Conservation (phyloP, 2,888 invertebrate genomes). For the Perizoma flavofasciatum region DNA sequence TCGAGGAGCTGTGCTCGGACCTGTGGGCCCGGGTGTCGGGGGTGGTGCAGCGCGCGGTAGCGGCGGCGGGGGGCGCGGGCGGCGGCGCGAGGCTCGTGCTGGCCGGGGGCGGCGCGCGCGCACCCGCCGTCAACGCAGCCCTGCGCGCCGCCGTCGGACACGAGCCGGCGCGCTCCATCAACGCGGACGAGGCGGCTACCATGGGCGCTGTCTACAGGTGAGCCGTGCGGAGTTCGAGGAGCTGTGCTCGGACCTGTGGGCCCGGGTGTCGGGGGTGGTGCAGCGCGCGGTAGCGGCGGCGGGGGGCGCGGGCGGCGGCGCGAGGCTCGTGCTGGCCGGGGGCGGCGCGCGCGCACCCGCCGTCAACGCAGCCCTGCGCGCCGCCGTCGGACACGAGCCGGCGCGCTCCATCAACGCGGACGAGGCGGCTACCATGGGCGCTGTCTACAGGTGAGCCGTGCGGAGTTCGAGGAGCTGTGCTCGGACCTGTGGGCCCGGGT, state of each 20-base stretch:
- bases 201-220: slow-evolving; percentile 98
- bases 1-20: slow-evolving; percentile 93
- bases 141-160: slow-evolving; percentile 85
- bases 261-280: slow-evolving; percentile 88
- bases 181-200: slow-evolving; percentile 98
- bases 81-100: slow-evolving; percentile 90
- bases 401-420: slow-evolving; percentile 95
- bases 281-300: slow-evolving; percentile 94
- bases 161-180: slow-evolving; percentile 91
- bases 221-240: slow-evolving; percentile 92
- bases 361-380: slow-evolving; percentile 88
- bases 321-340: slow-evolving; percentile 92
- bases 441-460: slow-evolving; percentile 94
- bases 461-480: slow-evolving; percentile 93
- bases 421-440: slow-evolving; percentile 98
- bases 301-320: slow-evolving; percentile 87
- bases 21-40: slow-evolving; percentile 89
- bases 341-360: slow-evolving; percentile 89
- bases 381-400: slow-evolving; percentile 88
- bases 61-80: slow-evolving; percentile 91
- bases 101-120: slow-evolving; percentile 90
- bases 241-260: slow-evolving; percentile 91
- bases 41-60: slow-evolving; percentile 90
- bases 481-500: slow-evolving; percentile 90
- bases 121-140: slow-evolving; percentile 90